phyloP scores from a whole-genome alignment of 2,113 vertebrate species.

The Oncorhynchus gorbuscha region DNA sequence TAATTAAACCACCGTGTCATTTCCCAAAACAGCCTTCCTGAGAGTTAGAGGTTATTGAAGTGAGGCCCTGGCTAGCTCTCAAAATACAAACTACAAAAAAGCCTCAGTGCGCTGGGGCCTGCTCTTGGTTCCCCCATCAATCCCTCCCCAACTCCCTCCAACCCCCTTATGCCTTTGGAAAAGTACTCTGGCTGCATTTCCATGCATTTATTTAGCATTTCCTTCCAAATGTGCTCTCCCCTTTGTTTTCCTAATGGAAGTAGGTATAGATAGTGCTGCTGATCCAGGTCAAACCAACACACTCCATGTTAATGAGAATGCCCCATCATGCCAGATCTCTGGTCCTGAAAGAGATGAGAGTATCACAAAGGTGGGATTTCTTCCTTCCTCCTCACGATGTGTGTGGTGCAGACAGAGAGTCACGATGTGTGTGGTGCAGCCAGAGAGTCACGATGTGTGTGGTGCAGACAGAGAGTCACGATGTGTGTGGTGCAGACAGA shows the following conservation, averaged over 20 bases:
- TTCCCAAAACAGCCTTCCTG: constrained; percentile 64
- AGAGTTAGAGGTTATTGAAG: constrained; percentile 64
- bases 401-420: neutral
- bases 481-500: neutral
- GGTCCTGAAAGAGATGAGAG: constrained; percentile 31
- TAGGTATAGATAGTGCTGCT: constrained; percentile 24
- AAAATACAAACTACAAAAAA: constrained; percentile 69
- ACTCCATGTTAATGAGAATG: constrained; percentile 51
- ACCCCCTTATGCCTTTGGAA: constrained; percentile 60
- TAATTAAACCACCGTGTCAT: constrained; percentile 70
- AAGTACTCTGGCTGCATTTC: constrained; percentile 55
- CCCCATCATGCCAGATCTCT: constrained; percentile 21
- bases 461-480: too few species aligned
- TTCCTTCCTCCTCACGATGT: neutral
- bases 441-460: constrained; percentile 22
- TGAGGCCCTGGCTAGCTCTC: constrained; percentile 70
- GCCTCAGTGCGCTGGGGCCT: constrained; percentile 64
- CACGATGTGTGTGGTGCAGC: constrained; percentile 8
- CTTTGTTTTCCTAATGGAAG: constrained; percentile 60
- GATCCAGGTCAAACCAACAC: constrained; percentile 39
- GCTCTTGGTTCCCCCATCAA: constrained; percentile 59
- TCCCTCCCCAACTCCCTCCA: constrained; percentile 41
- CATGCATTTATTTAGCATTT: constrained; percentile 61
- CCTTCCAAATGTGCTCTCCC: constrained; percentile 51
- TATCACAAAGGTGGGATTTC: constrained; percentile 21